Percentiles rank a stretch among this genome's conserved stretches.
These are phyloP conservation scores for Amblyteles armatorius DNA, from an alignment of 2,888 invertebrate species.

Conservation along the genomic window DNA sequence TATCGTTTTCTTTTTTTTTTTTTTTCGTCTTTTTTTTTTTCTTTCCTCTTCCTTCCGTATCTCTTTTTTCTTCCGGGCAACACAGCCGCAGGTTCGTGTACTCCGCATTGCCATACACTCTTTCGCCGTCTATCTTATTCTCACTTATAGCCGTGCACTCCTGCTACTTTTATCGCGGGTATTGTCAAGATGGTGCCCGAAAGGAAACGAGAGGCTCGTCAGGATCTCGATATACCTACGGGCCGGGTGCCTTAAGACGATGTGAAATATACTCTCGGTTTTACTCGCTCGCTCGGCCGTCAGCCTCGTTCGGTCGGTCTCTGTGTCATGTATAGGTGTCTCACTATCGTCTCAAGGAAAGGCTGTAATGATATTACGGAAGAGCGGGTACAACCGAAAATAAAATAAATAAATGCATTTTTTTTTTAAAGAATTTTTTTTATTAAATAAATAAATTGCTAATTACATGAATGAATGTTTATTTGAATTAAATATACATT, in stretches of 20 bases:
- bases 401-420: too few species aligned
- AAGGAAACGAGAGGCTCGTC: conserved; percentile 20
- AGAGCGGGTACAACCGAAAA: too few species aligned
- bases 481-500: not conserved
- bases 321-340: too few species aligned
- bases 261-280: too few species aligned
- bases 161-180: conserved; percentile 15
- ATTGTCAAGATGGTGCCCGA: not conserved
- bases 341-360: too few species aligned
- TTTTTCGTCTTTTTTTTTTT: conserved; percentile 1
- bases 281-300: too few species aligned
- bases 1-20: conserved; percentile 35
- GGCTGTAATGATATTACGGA: too few species aligned
- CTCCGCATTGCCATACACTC: conserved; percentile 9
- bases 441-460: not conserved
- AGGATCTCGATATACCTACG: not conserved
- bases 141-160: not conserved
- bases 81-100: conserved; percentile 18
- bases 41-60: conserved; percentile 5
- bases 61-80: conserved; percentile 20
- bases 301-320: too few species aligned
- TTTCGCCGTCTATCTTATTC: not conserved
- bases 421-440: not conserved
- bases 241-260: too few species aligned
- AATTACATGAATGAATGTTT: not conserved